Percentiles rank a stretch among this genome's conserved stretches.
Evolutionary conservation across 92 coral and sea anemone genomes (phyloP).

Genomic region (Porites rus): DNA sequence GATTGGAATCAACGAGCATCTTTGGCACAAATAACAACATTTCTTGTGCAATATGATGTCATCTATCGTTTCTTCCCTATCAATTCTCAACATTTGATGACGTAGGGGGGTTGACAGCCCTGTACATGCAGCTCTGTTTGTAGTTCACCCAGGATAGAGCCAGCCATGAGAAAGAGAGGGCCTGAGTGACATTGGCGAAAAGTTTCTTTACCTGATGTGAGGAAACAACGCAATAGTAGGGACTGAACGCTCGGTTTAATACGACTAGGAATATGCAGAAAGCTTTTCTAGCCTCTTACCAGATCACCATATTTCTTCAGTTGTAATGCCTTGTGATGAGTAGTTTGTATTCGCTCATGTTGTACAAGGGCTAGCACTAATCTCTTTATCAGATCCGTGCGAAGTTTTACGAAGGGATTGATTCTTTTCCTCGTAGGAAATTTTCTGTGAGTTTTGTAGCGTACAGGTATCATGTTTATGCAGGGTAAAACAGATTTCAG

Average conservation of each 20-base stretch:
- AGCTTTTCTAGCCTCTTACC: conserved; percentile 57
- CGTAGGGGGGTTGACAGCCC: too few species aligned
- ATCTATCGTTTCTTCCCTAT: too few species aligned
- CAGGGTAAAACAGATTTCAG: conserved; percentile 55
- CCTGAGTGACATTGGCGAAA: too few species aligned
- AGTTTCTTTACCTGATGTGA: too few species aligned
- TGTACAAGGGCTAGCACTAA: conserved; percentile 86
- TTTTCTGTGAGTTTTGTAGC: conserved; percentile 86
- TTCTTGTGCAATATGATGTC: too few species aligned
- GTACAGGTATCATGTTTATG: conserved; percentile 72
- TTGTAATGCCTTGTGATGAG: conserved; percentile 90
- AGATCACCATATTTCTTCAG: conserved; percentile 94
- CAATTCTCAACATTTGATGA: too few species aligned
- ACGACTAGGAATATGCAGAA: neutral
- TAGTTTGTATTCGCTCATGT: conserved; percentile 95
- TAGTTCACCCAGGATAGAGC: too few species aligned
- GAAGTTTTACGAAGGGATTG: conserved; percentile 86
- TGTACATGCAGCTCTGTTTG: too few species aligned
- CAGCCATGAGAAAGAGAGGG: too few species aligned
- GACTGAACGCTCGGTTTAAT: neutral
- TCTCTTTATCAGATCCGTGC: conserved; percentile 92
- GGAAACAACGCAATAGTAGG: too few species aligned
- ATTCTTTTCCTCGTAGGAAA: conserved; percentile 81
- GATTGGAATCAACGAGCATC: too few species aligned
- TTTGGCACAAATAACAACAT: too few species aligned